Evolutionary conservation across 1,140 invertebrate genomes (phyloP).

Genomic region (Drosophila kurseongensis): DNA sequence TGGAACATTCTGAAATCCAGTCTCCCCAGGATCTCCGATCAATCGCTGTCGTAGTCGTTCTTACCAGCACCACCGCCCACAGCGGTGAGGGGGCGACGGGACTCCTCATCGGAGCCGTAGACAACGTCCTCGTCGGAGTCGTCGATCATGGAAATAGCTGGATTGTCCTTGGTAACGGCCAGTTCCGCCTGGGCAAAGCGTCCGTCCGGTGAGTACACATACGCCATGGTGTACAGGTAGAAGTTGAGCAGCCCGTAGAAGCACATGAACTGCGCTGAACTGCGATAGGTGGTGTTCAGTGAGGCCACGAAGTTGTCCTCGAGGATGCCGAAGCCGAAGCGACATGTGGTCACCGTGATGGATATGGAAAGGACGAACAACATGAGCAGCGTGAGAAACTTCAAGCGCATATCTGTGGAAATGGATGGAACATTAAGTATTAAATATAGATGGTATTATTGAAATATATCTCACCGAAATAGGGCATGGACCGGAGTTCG

Average conservation of each 20-base stretch:
- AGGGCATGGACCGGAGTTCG: slow-evolving; percentile 97
- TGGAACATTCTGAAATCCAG: slow-evolving; percentile 58
- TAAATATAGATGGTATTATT: not conserved
- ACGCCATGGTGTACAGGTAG: slow-evolving; percentile 96
- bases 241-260: slow-evolving; percentile 98
- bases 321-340: slow-evolving; percentile 94
- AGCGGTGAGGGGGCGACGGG: slow-evolving; percentile 88
- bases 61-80: slow-evolving; percentile 85
- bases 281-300: slow-evolving; percentile 93
- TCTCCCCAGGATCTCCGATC: slow-evolving; percentile 1
- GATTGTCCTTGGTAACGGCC: slow-evolving; percentile 97
- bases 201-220: slow-evolving; percentile 95
- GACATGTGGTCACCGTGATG: slow-evolving; percentile 90
- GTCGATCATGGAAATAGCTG: slow-evolving; percentile 98
- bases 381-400: slow-evolving; percentile 95
- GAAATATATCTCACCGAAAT: slow-evolving; percentile 91
- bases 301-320: slow-evolving; percentile 97
- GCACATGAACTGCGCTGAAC: slow-evolving; percentile 96
- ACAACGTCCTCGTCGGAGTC: slow-evolving; percentile 99
- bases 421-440: not conserved
- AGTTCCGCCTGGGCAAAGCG: slow-evolving; percentile 93
- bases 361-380: slow-evolving; percentile 92
- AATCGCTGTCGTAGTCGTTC: slow-evolving; percentile 90
- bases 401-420: slow-evolving; percentile 92
- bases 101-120: slow-evolving; percentile 96